phyloP scores from a whole-genome alignment of 1,140 invertebrate genomes.

The Metaphire vulgaris region DNA sequence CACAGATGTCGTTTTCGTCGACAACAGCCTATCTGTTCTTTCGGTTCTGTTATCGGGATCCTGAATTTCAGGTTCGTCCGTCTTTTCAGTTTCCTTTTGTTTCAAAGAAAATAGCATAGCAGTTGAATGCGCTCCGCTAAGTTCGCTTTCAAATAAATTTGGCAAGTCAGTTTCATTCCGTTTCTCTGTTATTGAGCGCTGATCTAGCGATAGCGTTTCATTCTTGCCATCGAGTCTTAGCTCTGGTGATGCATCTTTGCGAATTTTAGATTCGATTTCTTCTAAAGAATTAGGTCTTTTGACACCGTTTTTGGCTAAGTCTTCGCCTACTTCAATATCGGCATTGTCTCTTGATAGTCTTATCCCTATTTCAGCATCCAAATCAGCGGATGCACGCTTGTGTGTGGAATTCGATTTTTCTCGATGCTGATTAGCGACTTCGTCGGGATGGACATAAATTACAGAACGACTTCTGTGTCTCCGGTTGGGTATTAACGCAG shows the following conservation, averaged over 20 bases:
- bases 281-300: not conserved
- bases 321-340: not conserved
- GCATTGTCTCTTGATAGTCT: not conserved
- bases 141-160: too few species aligned
- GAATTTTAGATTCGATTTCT: not conserved
- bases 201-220: not conserved
- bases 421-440: not conserved
- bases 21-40: not conserved
- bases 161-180: not conserved
- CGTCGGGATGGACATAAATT: not conserved
- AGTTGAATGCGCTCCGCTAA: too few species aligned
- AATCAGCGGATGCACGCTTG: too few species aligned
- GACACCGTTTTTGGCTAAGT: not conserved
- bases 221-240: not conserved
- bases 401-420: too few species aligned
- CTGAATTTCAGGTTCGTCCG: not conserved
- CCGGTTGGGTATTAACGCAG: not conserved
- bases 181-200: not conserved
- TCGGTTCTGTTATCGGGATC: not conserved
- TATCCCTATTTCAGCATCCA: not conserved
- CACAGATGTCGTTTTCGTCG: not conserved
- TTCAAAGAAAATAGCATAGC: too few species aligned
- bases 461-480: not conserved
- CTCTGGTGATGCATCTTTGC: too few species aligned
- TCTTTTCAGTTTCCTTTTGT: not conserved